phyloP scores from a whole-genome alignment of 2,888 invertebrate genomes.

The Abrostola triplasia region DNA sequence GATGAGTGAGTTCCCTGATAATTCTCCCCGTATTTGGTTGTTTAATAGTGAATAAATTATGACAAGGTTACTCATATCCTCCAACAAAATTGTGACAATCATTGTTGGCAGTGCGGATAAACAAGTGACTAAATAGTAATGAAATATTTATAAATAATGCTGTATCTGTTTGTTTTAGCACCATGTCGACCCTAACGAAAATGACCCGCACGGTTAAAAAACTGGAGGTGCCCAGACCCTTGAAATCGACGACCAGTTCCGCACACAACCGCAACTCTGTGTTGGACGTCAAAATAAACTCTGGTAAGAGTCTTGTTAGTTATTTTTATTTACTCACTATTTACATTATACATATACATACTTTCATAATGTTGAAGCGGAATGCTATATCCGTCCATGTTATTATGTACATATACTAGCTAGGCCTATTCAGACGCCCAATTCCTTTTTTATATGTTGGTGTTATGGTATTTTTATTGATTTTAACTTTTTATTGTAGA shows the following conservation, averaged over 20 bases:
- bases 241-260: constrained; percentile 89
- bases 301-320: constrained; percentile 74
- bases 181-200: constrained; percentile 89
- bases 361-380: too few species aligned
- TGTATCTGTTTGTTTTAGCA: constrained; percentile 71
- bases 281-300: constrained; percentile 86
- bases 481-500: too few species aligned
- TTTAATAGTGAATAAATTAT: constrained; percentile 75
- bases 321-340: not conserved
- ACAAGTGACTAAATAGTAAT: constrained; percentile 17
- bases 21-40: constrained; percentile 67
- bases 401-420: too few species aligned
- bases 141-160: constrained; percentile 14
- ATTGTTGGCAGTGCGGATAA: constrained; percentile 56
- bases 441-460: too few species aligned
- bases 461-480: too few species aligned
- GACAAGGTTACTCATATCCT: constrained; percentile 81
- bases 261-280: constrained; percentile 86
- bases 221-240: constrained; percentile 92
- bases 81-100: constrained; percentile 72
- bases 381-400: too few species aligned
- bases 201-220: constrained; percentile 92
- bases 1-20: constrained; percentile 85
- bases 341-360: too few species aligned
- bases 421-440: too few species aligned